Base-by-base conservation (phyloP, 2,888 invertebrate species). In the Crioceris asparagi region DNA sequence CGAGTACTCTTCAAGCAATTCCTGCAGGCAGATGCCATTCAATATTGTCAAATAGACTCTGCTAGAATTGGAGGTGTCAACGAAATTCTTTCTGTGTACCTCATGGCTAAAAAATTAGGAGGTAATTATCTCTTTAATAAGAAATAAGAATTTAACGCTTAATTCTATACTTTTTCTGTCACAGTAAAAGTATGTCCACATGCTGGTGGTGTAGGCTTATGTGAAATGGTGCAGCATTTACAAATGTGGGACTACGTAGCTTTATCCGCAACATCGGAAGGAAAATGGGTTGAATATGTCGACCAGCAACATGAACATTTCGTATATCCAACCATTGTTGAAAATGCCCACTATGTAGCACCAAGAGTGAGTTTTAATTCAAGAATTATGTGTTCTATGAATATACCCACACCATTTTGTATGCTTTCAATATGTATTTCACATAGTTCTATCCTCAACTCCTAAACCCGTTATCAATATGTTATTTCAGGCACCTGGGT, bases 301-400 rank as follows among this genome's bases (percentile, higher is more conserved):
- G 88, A 90, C 60, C 90, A 92, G 55, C 83, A 91, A 47, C 88
- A 90, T 56, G 86, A 91, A 50, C 87, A 92, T 60, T 92, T 92
- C 62, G 69, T 73, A 19, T 67, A 79, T 53, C 90, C 90, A 0
- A 75, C 79, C 10, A 54, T 72, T 2, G 73, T 90, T 2, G 61
- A 72, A 39, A 72, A 79, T 48, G 87, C 83, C 1, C 69, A 67
- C 54, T 92, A 91, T 54, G 65, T 78, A 51, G 75, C 79, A 2
- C 88, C 90, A n/a, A 69, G 66, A 66, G 84, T 83, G 66, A 59
- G 60, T 44, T 23, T 8, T 7, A 16, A 2, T n/a, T n/a, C n/a
- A n/a, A n/a, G n/a, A n/a, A n/a, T n/a, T n/a, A n/a, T n/a, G n/a
- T n/a, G n/a, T n/a, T n/a, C n/a, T n/a, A n/a, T n/a, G n/a, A n/a